Evolutionary conservation across 2,797 vertebrate species (phyloP), one percentile per base, ranked within the genome.

Genomic region (Glossophaga mutica): DNA sequence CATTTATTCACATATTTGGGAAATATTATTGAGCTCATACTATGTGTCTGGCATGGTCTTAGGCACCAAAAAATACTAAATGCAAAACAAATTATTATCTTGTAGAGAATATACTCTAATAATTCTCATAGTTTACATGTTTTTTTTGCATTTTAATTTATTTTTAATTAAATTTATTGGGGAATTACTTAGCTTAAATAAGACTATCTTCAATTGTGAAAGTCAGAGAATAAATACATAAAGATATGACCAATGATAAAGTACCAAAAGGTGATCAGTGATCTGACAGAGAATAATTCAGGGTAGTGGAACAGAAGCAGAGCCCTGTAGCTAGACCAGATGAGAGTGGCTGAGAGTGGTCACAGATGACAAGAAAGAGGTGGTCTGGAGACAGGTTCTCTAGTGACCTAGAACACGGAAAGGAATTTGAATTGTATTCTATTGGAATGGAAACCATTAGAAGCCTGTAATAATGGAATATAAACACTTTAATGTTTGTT

Each of bases 1-100:
- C 14, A 52, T 68, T 73, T 37, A 84, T 79, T 91, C 21, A 57
- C 29, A 55, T 87, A 82, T 82, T 52, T 93, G 85, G 18, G 12
- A 76, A 59, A 84, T 65, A 65, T 93, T 94, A 57, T 34, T 88
- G 21, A 73, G 9, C 11, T 67, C 6, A 32, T 77, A n/a, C n/a
- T 94, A 44, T 24, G 21, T 32, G 26, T 57, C 15, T 74, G 78
- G 26, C 37, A 84, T 42, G 11, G 10, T 34, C 90, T 78, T 70
- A 73, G 73, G 32, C 19, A 87, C 1, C 32, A 87, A 84, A n/a
- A 87, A 76, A 57, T 12, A 15, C 7, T 50, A 14, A 46, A 12
- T 5, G 18, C 8, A 89, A 77, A 52, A 39, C 2, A 90, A 82
- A 78, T 71, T 62, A 42, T 22, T 71, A 15, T 57, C 9, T 81